These are phyloP conservation scores for Asbolus verrucosus DNA, from an alignment of 1,140 invertebrate species.

Conservation along the genomic window DNA sequence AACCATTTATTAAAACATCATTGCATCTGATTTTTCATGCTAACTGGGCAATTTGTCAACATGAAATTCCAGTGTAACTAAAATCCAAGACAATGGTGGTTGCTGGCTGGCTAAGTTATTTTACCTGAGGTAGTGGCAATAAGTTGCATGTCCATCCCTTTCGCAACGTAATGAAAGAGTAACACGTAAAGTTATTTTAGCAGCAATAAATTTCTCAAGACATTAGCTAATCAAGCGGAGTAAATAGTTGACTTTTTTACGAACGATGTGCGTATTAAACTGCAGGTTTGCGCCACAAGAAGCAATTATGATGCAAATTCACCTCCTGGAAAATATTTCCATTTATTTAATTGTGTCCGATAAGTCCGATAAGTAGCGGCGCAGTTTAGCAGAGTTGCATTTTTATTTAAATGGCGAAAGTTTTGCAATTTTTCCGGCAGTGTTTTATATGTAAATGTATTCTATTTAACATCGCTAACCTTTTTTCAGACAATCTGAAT, in stretches of 20 bases:
- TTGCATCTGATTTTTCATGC: no score
- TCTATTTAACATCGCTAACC: constrained; percentile 26
- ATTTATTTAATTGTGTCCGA: constrained; percentile 28
- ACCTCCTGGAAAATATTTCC: constrained; percentile 1
- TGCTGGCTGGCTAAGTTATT: no score
- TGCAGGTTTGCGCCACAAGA: constrained; percentile 2
- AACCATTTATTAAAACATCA: no score
- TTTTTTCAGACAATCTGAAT: constrained; percentile 22
- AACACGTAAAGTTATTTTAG: constrained; percentile 20
- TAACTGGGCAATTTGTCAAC: background rate
- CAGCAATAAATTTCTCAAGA: constrained; percentile 4
- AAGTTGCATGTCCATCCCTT: constrained; percentile 23
- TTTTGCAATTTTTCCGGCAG: constrained; percentile 24
- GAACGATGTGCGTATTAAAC: background rate
- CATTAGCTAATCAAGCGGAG: constrained; percentile 8
- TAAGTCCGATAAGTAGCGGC: constrained; percentile 12
- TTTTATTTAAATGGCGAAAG: constrained; percentile 30
- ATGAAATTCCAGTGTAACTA: constrained; percentile 6
- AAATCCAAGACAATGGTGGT: constrained; percentile 14
- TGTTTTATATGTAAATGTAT: constrained; percentile 32
- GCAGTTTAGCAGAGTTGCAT: constrained; percentile 26
- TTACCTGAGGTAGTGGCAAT: background rate
- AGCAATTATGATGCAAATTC: constrained; percentile 26
- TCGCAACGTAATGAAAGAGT: background rate
- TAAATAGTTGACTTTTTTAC: constrained; percentile 1